Evolutionary conservation across 2,113 vertebrate genomes (phyloP).

Genomic region (Istiophorus platypterus): DNA sequence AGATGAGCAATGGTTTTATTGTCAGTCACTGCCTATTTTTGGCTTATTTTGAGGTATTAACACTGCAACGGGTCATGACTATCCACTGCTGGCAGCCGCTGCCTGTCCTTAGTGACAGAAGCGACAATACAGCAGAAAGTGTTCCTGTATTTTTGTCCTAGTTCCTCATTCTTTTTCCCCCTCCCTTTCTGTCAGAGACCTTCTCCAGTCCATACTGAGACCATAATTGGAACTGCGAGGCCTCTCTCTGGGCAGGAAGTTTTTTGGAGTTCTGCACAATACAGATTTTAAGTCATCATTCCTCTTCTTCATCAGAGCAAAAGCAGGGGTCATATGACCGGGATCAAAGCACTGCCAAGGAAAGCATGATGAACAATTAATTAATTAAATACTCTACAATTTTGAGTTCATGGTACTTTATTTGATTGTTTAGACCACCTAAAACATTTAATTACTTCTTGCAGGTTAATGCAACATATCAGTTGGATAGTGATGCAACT

Average conservation of each 20-base stretch:
- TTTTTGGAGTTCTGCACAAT: conserved; percentile 45
- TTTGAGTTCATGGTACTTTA: neutral
- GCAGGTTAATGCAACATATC: neutral
- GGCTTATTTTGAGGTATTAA: conserved; percentile 26
- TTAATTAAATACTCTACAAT: neutral
- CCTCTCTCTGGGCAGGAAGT: conserved; percentile 57
- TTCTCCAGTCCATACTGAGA: conserved; percentile 60
- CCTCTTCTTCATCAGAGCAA: conserved; percentile 86
- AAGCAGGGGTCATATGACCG: conserved; percentile 80
- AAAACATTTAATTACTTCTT: neutral
- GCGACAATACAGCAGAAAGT: too few relatives aligned
- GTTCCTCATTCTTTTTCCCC: conserved; percentile 38
- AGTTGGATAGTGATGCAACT: too few relatives aligned
- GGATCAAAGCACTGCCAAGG: conserved; percentile 62
- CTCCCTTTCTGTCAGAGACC: conserved; percentile 17
- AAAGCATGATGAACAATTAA: conserved; percentile 7
- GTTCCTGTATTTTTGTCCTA: neutral
- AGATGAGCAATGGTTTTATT: neutral
- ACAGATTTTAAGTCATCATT: conserved; percentile 70
- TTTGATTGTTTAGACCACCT: neutral
- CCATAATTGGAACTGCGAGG: conserved; percentile 60
- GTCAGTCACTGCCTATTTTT: conserved; percentile 11
- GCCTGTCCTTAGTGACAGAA: conserved; percentile 6
- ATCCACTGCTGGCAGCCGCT: conserved; percentile 12
- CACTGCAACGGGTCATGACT: conserved; percentile 41